A percentile compares a stretch with the other conserved stretches of the same genome.
These are phyloP conservation scores for Epiblema foenella DNA, from an alignment of 2,888 invertebrate genomes.

Conservation along the genomic window DNA sequence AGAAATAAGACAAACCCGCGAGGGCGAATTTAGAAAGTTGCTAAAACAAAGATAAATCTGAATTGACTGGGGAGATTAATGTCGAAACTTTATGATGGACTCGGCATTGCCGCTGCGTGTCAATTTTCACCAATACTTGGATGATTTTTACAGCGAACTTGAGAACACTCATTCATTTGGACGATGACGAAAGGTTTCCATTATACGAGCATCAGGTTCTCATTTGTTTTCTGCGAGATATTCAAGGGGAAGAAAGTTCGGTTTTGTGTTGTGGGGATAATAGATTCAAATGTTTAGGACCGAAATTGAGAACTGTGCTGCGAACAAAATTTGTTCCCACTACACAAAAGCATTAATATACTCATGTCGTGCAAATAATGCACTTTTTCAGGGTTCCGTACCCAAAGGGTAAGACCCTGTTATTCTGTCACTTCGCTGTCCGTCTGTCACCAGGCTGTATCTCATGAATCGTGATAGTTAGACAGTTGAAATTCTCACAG, in stretches of 20 bases:
- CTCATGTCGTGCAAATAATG: background rate
- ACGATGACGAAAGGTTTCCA: constrained; percentile 28
- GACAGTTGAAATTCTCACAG: too few species aligned
- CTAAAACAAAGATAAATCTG: constrained; percentile 46
- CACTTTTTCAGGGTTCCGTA: too few species aligned
- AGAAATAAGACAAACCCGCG: constrained; percentile 13
- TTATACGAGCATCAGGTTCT: constrained; percentile 15
- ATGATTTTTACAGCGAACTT: constrained; percentile 23
- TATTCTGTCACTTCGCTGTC: too few species aligned
- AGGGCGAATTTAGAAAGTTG: constrained; percentile 38
- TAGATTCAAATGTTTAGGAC: background rate
- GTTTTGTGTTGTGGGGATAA: background rate
- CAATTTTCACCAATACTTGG: constrained; percentile 40
- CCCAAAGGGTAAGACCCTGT: too few species aligned
- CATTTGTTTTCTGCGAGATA: constrained; percentile 18
- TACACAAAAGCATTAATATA: too few species aligned
- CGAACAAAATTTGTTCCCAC: background rate
- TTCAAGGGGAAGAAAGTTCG: background rate
- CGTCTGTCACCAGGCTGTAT: too few species aligned
- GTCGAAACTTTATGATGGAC: constrained; percentile 43
- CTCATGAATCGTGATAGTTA: too few species aligned
- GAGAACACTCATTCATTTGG: constrained; percentile 24
- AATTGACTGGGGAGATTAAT: constrained; percentile 45
- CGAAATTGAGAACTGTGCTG: background rate
- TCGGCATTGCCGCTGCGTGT: constrained; percentile 28